These are phyloP conservation scores for Bellardia bayeri DNA, from an alignment of 2,888 invertebrate species.

Conservation along the genomic window DNA sequence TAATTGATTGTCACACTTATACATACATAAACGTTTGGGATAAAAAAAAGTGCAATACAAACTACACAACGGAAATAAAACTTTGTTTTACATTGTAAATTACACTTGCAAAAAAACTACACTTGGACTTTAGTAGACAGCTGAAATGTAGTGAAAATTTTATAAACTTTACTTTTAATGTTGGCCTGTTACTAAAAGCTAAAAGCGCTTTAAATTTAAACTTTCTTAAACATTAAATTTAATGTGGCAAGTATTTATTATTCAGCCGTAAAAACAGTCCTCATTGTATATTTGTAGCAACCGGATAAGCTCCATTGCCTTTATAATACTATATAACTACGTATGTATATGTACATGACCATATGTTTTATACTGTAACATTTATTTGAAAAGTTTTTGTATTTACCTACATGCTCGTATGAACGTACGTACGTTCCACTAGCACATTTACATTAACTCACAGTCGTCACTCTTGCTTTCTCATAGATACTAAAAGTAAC, in stretches of 20 bases:
- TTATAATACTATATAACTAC: neutral
- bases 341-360: neutral
- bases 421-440: neutral
- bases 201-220: too few species aligned
- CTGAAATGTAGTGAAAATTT: too few species aligned
- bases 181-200: too few species aligned
- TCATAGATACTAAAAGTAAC: neutral
- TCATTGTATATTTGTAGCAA: neutral
- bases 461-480: too few species aligned
- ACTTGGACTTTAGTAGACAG: neutral
- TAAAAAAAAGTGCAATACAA: neutral
- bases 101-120: neutral
- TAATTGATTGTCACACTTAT: slow-evolving; percentile 21
- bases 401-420: neutral
- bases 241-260: too few species aligned
- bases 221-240: too few species aligned
- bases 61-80: slow-evolving; percentile 7
- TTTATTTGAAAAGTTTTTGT: slow-evolving; percentile 29
- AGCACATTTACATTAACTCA: neutral
- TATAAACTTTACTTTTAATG: too few species aligned
- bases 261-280: neutral
- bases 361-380: slow-evolving; percentile 1
- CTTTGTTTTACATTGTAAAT: slow-evolving; percentile 19
- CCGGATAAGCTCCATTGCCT: slow-evolving; percentile 43
- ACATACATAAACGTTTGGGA: slow-evolving; percentile 1